Percentiles rank a stretch among this genome's conserved stretches.
phyloP scores from a whole-genome alignment of 2,113 vertebrate genomes.

The Limanda limanda region DNA sequence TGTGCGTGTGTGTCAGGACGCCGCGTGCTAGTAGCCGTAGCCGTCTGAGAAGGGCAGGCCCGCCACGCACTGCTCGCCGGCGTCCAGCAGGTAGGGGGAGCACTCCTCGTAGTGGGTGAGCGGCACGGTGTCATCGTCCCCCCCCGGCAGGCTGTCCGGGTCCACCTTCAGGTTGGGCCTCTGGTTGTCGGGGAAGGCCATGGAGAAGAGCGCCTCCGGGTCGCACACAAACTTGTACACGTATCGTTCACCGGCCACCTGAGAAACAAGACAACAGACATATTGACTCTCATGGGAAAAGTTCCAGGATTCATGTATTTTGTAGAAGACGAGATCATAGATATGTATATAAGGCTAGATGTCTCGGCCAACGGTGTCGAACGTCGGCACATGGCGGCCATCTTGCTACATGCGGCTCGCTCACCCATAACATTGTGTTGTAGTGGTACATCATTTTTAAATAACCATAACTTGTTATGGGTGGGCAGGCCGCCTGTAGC shows the following conservation, averaged over 20 bases:
- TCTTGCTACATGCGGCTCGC: too few species aligned
- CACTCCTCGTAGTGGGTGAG: conserved; percentile 92
- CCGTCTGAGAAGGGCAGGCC: conserved; percentile 88
- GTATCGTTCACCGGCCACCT: conserved; percentile 96
- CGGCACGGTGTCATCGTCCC: conserved; percentile 91
- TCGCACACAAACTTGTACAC: conserved; percentile 99
- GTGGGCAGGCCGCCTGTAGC: too few species aligned
- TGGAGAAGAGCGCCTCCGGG: conserved; percentile 95
- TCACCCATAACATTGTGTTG: too few species aligned
- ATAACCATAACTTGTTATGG: too few species aligned
- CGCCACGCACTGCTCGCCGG: conserved; percentile 86
- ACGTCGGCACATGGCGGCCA: too few species aligned
- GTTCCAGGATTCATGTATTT: too few species aligned
- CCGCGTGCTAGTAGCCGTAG: conserved; percentile 87
- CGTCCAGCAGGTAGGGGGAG: conserved; percentile 88
- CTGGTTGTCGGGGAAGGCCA: conserved; percentile 98
- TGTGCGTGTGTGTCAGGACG: conserved; percentile 20
- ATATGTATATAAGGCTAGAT: too few species aligned
- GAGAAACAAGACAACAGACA: neutral
- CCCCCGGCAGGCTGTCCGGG: conserved; percentile 80
- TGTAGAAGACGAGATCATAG: too few species aligned
- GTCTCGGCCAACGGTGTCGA: too few species aligned
- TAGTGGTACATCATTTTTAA: too few species aligned
- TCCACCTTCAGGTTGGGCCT: conserved; percentile 93
- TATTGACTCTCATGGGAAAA: too few species aligned